These are phyloP conservation scores for Operophtera brumata DNA, from an alignment of 2,888 invertebrate genomes.

Conservation along the genomic window DNA sequence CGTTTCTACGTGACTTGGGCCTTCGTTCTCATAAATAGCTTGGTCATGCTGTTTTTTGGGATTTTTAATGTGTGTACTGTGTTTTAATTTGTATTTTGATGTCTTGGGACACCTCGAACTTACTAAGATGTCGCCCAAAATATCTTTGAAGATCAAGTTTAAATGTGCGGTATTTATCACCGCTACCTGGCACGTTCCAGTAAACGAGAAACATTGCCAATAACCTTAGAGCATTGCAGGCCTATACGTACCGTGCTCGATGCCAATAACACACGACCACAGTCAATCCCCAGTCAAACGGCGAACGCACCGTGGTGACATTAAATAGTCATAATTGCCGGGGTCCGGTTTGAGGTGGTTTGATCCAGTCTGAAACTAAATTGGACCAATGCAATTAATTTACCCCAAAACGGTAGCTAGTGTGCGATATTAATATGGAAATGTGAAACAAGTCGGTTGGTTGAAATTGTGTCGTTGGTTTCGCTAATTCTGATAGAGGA, in stretches of 20 bases:
- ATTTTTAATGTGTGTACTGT: too few relatives aligned
- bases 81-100: too few relatives aligned
- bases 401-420: conserved; percentile 35
- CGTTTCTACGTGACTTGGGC: too few relatives aligned
- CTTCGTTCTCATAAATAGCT: too few relatives aligned
- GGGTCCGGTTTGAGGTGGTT: conserved; percentile 44
- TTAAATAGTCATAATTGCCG: conserved; percentile 53
- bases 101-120: too few relatives aligned
- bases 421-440: conserved; percentile 25
- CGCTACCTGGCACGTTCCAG: neutral
- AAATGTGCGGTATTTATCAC: neutral
- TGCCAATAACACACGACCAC: conserved; percentile 18
- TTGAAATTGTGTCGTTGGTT: conserved; percentile 11
- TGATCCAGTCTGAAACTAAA: conserved; percentile 40
- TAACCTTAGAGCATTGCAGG: too few relatives aligned
- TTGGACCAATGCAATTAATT: conserved; percentile 50
- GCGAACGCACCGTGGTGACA: conserved; percentile 39
- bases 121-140: too few relatives aligned
- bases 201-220: conserved; percentile 13
- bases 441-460: conserved; percentile 16
- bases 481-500: neutral
- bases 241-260: too few relatives aligned
- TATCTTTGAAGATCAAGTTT: too few relatives aligned
- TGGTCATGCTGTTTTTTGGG: too few relatives aligned
- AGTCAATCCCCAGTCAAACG: conserved; percentile 35